A percentile compares a stretch with the other conserved stretches of the same genome.
These are phyloP conservation scores for Phylloscopus trochiloides DNA, from an alignment of 2,113 vertebrate genomes.

Conservation along the genomic window DNA sequence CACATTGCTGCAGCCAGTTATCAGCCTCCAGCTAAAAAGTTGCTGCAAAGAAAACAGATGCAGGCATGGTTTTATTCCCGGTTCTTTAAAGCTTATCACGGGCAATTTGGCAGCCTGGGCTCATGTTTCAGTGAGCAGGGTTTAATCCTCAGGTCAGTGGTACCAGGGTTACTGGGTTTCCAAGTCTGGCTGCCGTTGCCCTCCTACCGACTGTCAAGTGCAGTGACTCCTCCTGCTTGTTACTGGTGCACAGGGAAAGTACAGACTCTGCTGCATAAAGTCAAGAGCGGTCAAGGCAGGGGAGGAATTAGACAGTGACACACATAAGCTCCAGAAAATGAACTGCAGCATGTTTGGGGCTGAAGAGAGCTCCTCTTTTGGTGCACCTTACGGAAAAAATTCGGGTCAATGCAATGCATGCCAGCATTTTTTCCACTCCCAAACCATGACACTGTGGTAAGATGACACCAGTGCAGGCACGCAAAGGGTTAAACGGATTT, in stretches of 20 bases:
- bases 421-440: not conserved
- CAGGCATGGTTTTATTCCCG: not conserved
- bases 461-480: not conserved
- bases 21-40: not conserved
- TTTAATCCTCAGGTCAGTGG: not conserved
- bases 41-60: not conserved
- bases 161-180: not conserved
- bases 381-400: fast-evolving
- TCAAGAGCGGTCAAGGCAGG: not conserved
- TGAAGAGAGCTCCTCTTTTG: not conserved
- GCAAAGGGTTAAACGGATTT: not conserved
- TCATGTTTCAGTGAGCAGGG: not conserved
- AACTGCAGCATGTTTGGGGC: not conserved
- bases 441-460: fast-evolving
- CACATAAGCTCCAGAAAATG: not conserved
- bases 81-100: not conserved
- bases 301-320: not conserved
- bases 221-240: not conserved
- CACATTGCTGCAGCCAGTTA: not conserved
- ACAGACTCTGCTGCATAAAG: not conserved
- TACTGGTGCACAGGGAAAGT: not conserved
- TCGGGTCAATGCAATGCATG: not conserved
- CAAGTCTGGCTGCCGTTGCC: not conserved
- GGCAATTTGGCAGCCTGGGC: not conserved
- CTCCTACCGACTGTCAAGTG: fast-evolving